Base-by-base conservation (phyloP, 2,113 vertebrate genomes). In the Ochotona princeps region DNA sequence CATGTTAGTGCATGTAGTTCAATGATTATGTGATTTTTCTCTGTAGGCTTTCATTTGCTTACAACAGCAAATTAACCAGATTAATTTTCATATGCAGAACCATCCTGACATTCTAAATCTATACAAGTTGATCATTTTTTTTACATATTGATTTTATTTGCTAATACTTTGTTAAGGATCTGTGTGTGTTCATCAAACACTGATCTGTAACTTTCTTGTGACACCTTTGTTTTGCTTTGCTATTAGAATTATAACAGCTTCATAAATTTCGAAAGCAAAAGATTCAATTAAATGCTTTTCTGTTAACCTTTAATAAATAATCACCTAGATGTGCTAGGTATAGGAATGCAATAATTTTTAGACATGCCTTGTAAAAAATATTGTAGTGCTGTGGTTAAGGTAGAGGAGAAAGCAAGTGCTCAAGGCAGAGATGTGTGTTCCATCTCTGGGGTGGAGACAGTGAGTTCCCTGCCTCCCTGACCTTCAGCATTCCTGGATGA, bases 21-120 rank as follows among this genome's bases (percentile, higher is more conserved):
- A 80, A 70, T 65, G 3, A 90, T 88, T 61, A 67, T 65, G 75
- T 89, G 38, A 26, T 69, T 90, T 87, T 91, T 76, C 49, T 69
- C 30, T 84, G 21, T 57, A 32, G 49, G 21, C 30, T 2, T 65
- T 44, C 38, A 44, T 44, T 44, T 44, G 38, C 18, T 87, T 87
- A 61, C n/a, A 30, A 17, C 47, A 23, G 38, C 18, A 12, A 87
- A 63, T 74, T 83, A 35, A 5, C 81, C 26, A 47, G 11, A 35
- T 61, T 80, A 73, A 63, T 87, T 92, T 89, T 94, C 5, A 20
- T 17, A 72, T 65, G 12, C 44, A 32, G 86, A 82, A 21, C 25
- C 69, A 92, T 28, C 11, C n/a, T 65, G 86, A 12, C 60, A 32
- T 94, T 73, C 38, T 90, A 73, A n/a, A 49, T 5, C n/a, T 73